A percentile compares a stretch with the other conserved stretches of the same genome.
Conservation (phyloP, 2,113 vertebrate genomes). For the Phylloscopus whistleri region DNA sequence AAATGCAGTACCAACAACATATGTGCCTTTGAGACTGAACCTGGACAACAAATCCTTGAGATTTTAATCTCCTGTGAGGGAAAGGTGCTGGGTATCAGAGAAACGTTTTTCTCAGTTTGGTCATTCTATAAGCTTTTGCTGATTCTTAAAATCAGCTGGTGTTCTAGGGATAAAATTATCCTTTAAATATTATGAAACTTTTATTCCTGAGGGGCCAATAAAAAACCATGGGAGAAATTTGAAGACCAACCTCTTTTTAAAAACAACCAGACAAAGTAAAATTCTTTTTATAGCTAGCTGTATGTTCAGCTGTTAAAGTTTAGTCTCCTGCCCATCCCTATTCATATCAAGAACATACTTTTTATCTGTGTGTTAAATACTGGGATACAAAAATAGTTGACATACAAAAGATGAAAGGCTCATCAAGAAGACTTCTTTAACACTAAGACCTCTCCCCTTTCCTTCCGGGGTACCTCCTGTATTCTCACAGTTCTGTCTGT, state of each 20-base stretch:
- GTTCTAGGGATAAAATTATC: background rate
- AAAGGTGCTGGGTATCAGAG: rapidly evolving
- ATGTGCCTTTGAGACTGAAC: background rate
- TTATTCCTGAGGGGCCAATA: background rate
- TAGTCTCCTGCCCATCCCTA: background rate
- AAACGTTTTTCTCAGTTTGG: background rate
- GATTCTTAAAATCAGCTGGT: background rate
- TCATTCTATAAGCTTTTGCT: background rate
- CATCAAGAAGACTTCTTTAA: background rate
- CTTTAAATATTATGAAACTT: background rate
- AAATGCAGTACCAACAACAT: background rate
- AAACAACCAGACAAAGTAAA: background rate
- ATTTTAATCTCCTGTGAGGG: background rate
- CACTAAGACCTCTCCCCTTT: background rate
- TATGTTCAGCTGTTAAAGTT: background rate
- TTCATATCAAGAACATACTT: background rate
- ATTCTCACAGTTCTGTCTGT: background rate
- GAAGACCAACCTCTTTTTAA: background rate
- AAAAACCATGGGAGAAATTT: background rate
- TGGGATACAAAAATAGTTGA: background rate
- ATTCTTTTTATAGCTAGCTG: background rate
- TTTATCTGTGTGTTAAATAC: background rate
- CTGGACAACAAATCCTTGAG: background rate
- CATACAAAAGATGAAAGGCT: background rate
- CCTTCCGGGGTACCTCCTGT: background rate